A percentile compares a stretch with the other conserved stretches of the same genome.
Conservation (phyloP, 2,113 vertebrate species). For the Myrmecophaga tridactyla region DNA sequence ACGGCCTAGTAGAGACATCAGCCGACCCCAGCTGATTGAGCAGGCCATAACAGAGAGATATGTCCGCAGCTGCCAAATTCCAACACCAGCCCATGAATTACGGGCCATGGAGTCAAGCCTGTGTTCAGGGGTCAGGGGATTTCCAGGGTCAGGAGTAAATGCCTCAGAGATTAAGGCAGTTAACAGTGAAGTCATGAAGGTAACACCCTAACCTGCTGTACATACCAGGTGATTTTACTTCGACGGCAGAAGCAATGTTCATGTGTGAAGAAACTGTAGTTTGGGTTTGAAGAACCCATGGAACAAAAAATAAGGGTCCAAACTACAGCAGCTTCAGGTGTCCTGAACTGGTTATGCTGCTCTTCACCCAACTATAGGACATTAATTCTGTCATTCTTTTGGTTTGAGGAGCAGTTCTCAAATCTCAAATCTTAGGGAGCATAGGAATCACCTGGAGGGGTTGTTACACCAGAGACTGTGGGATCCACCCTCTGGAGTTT, state of each 20-base stretch:
- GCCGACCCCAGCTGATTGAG: background rate
- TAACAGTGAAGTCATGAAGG: background rate
- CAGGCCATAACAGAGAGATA: background rate
- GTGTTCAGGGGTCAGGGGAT: background rate
- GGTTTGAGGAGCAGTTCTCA: background rate
- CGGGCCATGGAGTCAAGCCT: rapidly evolving
- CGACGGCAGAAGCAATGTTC: background rate
- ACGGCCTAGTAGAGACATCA: background rate
- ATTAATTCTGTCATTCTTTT: background rate
- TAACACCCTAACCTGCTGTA: background rate
- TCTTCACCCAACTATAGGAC: background rate
- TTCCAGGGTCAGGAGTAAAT: background rate
- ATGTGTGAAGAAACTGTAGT: background rate
- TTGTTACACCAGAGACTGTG: background rate
- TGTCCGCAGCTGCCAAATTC: background rate
- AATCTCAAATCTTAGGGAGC: background rate
- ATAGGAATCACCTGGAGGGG: background rate
- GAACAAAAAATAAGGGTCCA: background rate
- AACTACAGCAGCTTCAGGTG: background rate
- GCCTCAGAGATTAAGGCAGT: background rate
- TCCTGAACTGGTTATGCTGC: background rate
- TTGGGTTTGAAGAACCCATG: background rate
- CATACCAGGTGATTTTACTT: background rate
- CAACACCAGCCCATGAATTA: background rate
- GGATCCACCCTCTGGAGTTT: background rate